These are phyloP conservation scores for Tuberolachnus salignus DNA, from an alignment of 2,888 invertebrate species.

Conservation along the genomic window DNA sequence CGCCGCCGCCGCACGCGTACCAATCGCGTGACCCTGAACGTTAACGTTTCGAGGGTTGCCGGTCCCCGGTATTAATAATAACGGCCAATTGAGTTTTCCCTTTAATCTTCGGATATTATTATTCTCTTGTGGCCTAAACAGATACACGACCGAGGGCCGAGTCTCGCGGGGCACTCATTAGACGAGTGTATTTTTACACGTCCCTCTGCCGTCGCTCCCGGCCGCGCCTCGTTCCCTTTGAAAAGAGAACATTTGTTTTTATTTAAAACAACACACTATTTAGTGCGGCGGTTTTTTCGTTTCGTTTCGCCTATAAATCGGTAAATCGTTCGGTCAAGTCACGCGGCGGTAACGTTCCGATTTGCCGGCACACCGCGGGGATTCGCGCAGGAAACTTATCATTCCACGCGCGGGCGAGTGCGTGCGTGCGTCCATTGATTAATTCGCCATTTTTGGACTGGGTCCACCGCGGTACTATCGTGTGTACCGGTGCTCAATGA, in stretches of 20 bases:
- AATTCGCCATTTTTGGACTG: constrained; percentile 47
- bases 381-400: constrained; percentile 17
- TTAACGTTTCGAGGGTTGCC: constrained; percentile 14
- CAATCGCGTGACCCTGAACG: constrained; percentile 9
- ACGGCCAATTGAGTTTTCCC: constrained; percentile 45
- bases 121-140: not conserved
- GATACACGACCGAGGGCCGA: not conserved
- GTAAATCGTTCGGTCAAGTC: constrained; percentile 39
- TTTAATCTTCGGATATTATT: not conserved
- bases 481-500: constrained; percentile 5
- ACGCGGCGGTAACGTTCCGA: not conserved
- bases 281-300: not conserved
- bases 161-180: constrained; percentile 15
- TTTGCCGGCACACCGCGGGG: constrained; percentile 42
- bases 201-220: not conserved
- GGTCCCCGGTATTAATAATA: constrained; percentile 26
- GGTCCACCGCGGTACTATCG: constrained; percentile 4
- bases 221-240: not conserved
- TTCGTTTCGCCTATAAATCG: not conserved
- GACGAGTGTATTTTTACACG: constrained; percentile 33
- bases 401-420: not conserved
- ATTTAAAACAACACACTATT: constrained; percentile 30
- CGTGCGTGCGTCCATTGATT: constrained; percentile 22
- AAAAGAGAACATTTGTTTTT: constrained; percentile 18
- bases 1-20: not conserved